A percentile compares a stretch with the other conserved stretches of the same genome.
phyloP scores from a whole-genome alignment of 2,113 vertebrate species.

The Oxygymnocypris stewartii region DNA sequence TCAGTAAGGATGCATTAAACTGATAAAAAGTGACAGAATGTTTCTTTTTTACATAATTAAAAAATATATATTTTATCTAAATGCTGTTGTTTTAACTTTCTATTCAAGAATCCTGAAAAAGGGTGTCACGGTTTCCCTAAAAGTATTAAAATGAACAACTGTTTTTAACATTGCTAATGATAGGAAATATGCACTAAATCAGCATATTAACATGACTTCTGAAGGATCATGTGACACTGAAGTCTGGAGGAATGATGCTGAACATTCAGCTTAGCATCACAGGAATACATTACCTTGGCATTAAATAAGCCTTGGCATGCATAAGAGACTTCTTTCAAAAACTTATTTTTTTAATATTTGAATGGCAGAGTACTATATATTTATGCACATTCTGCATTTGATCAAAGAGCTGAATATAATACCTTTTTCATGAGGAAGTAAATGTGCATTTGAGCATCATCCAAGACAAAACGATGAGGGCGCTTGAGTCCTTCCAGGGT shows the following conservation, averaged over 20 bases:
- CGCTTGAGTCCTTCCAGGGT: constrained; percentile 83
- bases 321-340: not conserved
- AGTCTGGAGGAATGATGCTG: not conserved
- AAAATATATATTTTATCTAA: no score
- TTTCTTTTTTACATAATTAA: no score
- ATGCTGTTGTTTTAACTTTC: no score
- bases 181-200: not conserved
- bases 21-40: not conserved
- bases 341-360: not conserved
- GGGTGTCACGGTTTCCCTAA: no score
- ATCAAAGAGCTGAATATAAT: constrained; percentile 15
- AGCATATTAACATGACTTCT: no score
- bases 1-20: not conserved
- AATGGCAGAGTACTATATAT: not conserved
- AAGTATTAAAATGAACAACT: no score
- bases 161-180: not conserved
- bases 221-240: not conserved
- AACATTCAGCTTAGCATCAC: not conserved
- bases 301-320: not conserved
- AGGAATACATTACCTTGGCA: not conserved
- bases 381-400: not conserved
- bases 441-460: constrained; percentile 91
- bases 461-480: constrained; percentile 88
- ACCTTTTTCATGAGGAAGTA: constrained; percentile 99
- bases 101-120: no score